Percentiles rank a stretch among this genome's conserved stretches.
phyloP scores from a whole-genome alignment of 2,888 invertebrate species.

The Didymodactylos carnosus region DNA sequence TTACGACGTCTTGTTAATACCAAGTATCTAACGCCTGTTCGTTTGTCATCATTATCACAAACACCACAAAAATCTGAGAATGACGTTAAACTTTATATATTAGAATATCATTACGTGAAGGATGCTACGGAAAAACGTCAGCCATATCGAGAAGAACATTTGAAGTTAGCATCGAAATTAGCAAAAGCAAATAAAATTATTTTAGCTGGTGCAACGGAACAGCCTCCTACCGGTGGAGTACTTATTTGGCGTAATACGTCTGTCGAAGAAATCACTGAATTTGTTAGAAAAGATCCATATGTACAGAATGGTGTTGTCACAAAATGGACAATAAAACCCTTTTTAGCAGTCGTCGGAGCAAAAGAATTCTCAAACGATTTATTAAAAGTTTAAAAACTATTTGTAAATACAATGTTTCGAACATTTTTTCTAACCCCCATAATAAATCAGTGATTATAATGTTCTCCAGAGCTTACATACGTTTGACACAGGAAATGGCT shows the following conservation, averaged over 20 bases:
- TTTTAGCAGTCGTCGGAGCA: background rate
- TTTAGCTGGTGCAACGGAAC: background rate
- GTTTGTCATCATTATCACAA: too few relatives aligned
- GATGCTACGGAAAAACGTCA: background rate
- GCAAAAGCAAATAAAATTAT: background rate
- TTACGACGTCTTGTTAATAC: too few relatives aligned
- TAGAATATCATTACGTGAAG: background rate
- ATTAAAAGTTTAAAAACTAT: background rate
- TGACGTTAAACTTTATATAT: background rate
- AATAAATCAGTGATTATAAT: too few relatives aligned
- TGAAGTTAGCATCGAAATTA: background rate
- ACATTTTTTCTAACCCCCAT: too few relatives aligned
- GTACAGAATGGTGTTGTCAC: background rate
- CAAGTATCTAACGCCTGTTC: too few relatives aligned
- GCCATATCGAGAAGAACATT: background rate
- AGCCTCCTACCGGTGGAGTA: background rate
- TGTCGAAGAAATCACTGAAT: background rate
- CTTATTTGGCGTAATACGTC: background rate
- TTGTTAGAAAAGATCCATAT: background rate
- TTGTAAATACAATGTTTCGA: too few relatives aligned
- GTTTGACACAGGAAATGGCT: too few relatives aligned
- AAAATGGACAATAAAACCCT: background rate
- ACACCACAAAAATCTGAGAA: too few relatives aligned
- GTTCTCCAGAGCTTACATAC: too few relatives aligned
- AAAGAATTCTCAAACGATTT: background rate